Conservation (phyloP, 2,797 vertebrate species). For the Crotalus adamanteus region DNA sequence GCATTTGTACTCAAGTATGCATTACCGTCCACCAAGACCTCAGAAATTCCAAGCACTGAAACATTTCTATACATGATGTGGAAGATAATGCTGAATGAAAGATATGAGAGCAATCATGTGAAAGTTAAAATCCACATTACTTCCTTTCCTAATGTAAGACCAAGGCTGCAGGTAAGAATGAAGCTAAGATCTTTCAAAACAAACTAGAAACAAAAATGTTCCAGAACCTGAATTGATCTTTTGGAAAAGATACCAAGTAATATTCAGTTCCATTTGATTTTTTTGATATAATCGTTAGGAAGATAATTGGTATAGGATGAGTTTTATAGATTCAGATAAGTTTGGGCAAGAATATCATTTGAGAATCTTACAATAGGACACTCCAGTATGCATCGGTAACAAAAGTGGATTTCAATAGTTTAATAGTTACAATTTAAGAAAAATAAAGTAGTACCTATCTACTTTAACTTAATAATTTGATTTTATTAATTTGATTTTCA, state of each 20-base stretch:
- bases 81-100: conserved; percentile 41
- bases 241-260: neutral
- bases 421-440: too few relatives aligned
- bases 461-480: neutral
- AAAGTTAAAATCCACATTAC: conserved; percentile 39
- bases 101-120: conserved; percentile 45
- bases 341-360: too few relatives aligned
- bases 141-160: conserved; percentile 31
- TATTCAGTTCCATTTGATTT: neutral
- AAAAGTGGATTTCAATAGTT: too few relatives aligned
- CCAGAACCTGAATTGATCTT: neutral
- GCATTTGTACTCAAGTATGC: neutral
- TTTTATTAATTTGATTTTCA: too few relatives aligned
- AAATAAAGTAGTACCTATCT: neutral
- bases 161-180: conserved; percentile 45
- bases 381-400: too few relatives aligned
- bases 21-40: neutral
- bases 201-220: conserved; percentile 22
- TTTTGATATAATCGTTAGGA: neutral
- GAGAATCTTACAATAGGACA: too few relatives aligned
- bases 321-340: too few relatives aligned
- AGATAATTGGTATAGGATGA: neutral
- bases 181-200: conserved; percentile 45
- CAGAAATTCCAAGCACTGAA: conserved; percentile 20
- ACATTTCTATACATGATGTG: conserved; percentile 36